Evolutionary conservation across 35 echinoderm and acorn worm species (phyloP), one percentile per base, ranked within the genome.

Genomic region (Strongylocentrotus purpuratus): DNA sequence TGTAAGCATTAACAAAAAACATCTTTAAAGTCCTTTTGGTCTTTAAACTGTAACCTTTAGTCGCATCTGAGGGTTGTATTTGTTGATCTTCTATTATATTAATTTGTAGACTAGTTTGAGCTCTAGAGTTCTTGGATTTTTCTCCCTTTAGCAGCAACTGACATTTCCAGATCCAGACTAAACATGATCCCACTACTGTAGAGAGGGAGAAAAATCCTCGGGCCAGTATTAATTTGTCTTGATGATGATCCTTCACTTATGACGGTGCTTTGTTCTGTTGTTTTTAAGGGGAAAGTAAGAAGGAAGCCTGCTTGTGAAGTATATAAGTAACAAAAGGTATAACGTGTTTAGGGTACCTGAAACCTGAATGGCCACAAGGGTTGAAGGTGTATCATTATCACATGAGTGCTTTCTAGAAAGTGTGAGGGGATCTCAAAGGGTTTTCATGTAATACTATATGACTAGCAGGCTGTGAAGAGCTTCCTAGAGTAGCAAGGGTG

Each of bases 341-440:
- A 78, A 78, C 65, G 28, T 78, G 65, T 78, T 78, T 7, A 2
- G 65, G 22, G 65, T 78, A 78, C 28, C 28, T 78, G 65, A 78
- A 28, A 78, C 65, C 20, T 78, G 65, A 78, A 78, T n/a, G 28
- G 65, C 65, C 65, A 78, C 65, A n/a, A 78, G 65, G 65, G 65
- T 78, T 78, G 18, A 78, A 28, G 65, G 65, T 78, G 65, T 78
- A 78, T 78, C 65, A 28, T 78, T 78, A 78, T n/a, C 65, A 78
- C 65, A 78, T 78, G 65, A 78, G 65, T 78, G 65, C 25, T 78
- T 78, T 78, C 65, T n/a, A 28, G 65, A 78, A 78, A 78, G 65
- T 78, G 65, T 78, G 65, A 78, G 65, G n/a, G 65, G 65, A 5
- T 28, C 65, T 18, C 65, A 78, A 78, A 22, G 65, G 65, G 65